Percentiles rank a stretch among this genome's conserved stretches.
Conservation (phyloP, 2,888 invertebrate species). For the Macrophya annulata region DNA sequence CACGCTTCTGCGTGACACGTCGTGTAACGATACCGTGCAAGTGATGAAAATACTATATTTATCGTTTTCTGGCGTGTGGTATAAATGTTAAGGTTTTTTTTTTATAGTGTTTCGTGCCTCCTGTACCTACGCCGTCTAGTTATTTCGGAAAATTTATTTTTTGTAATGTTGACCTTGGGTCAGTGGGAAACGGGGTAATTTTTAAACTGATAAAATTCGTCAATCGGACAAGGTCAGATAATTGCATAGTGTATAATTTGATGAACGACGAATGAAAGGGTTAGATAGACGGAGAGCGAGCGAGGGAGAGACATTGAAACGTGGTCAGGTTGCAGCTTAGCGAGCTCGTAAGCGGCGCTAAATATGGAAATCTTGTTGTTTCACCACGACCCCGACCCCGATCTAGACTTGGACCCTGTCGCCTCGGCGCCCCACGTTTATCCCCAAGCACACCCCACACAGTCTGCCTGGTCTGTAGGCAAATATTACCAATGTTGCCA, state of each 20-base stretch:
- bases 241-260: constrained; percentile 15
- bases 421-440: constrained; percentile 65
- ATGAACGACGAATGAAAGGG: background rate
- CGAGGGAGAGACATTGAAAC: constrained; percentile 57
- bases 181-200: background rate
- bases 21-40: background rate
- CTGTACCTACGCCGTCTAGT: background rate
- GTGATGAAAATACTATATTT: background rate
- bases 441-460: constrained; percentile 61
- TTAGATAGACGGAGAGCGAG: background rate
- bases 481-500: constrained; percentile 64
- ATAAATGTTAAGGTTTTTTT: background rate
- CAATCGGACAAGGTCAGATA: background rate
- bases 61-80: background rate
- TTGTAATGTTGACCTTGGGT: background rate
- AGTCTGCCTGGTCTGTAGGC: constrained; percentile 57
- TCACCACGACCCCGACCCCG: constrained; percentile 66
- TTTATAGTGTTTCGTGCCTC: background rate
- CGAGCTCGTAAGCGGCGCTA: constrained; percentile 64
- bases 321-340: constrained; percentile 54
- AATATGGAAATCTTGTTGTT: constrained; percentile 76
- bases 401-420: constrained; percentile 64
- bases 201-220: background rate
- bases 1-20: background rate
- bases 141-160: background rate